Conservation (phyloP, 2,888 invertebrate genomes). For the Pelosia muscerda region DNA sequence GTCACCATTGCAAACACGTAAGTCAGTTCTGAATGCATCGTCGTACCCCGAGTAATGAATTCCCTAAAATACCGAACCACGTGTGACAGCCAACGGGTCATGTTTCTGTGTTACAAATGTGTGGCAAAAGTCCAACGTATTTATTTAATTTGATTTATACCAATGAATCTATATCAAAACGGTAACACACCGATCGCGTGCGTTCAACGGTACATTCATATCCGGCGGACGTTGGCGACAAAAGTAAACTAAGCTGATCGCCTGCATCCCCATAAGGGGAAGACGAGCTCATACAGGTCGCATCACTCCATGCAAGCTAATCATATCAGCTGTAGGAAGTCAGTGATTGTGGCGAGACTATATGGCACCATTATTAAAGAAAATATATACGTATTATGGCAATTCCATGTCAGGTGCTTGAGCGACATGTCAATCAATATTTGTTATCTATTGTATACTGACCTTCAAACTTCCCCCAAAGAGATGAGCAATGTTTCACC, state of each 20-base stretch:
- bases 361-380: conserved; percentile 11
- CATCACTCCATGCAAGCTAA: conserved; percentile 41
- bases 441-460: too few species aligned
- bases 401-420: neutral
- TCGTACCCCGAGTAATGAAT: too few species aligned
- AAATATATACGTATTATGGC: neutral
- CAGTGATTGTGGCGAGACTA: conserved; percentile 14
- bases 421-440: too few species aligned
- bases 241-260: conserved; percentile 71
- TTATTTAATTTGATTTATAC: neutral
- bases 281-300: conserved; percentile 39
- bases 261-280: conserved; percentile 47
- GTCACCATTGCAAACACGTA: too few species aligned
- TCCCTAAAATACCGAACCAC: too few species aligned
- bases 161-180: conserved; percentile 32
- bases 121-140: too few species aligned
- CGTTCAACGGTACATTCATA: conserved; percentile 62
- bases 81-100: too few species aligned
- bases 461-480: too few species aligned
- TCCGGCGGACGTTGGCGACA: conserved; percentile 71
- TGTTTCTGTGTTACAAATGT: too few species aligned
- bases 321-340: conserved; percentile 25
- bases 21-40: too few species aligned
- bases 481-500: too few species aligned
- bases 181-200: conserved; percentile 51